Evolutionary conservation across 2,113 vertebrate genomes (phyloP).

Genomic region (Acrocephalus kingi): DNA sequence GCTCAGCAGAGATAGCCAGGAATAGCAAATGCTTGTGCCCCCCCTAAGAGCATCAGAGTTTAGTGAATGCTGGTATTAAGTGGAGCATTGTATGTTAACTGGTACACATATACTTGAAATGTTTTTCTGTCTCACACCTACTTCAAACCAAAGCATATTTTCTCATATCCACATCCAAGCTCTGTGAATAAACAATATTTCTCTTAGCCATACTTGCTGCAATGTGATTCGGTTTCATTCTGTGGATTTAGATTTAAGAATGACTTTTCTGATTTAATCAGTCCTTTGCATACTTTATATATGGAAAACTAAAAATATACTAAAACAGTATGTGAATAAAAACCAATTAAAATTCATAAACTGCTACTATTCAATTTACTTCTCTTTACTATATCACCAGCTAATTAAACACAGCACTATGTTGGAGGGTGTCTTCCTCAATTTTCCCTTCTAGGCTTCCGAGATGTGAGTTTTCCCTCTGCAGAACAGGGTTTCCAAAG

Average conservation of each 20-base stretch:
- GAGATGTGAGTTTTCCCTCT: not conserved
- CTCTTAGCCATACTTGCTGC: not conserved
- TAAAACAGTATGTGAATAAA: slow-evolving; percentile 30
- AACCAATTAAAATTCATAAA: slow-evolving; percentile 28
- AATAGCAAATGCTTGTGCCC: not conserved
- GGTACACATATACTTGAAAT: not conserved
- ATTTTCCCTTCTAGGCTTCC: not conserved
- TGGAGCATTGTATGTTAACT: not conserved
- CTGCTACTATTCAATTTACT: slow-evolving; percentile 10
- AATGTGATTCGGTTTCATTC: not conserved
- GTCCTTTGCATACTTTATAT: not conserved
- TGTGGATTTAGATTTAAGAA: not conserved
- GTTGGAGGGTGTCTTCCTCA: not conserved
- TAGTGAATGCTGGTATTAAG: not conserved
- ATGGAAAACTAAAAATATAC: slow-evolving; percentile 21
- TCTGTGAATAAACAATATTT: slow-evolving; percentile 24
- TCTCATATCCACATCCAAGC: not conserved
- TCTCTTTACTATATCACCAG: not conserved
- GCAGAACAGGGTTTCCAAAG: not conserved
- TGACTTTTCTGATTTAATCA: not conserved
- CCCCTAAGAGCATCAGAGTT: not conserved
- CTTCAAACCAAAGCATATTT: not conserved
- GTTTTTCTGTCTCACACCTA: not conserved
- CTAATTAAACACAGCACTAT: not conserved
- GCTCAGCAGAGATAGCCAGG: slow-evolving; percentile 21